Conservation (phyloP, 2,888 invertebrate genomes). For the Ptychoptera contaminata region DNA sequence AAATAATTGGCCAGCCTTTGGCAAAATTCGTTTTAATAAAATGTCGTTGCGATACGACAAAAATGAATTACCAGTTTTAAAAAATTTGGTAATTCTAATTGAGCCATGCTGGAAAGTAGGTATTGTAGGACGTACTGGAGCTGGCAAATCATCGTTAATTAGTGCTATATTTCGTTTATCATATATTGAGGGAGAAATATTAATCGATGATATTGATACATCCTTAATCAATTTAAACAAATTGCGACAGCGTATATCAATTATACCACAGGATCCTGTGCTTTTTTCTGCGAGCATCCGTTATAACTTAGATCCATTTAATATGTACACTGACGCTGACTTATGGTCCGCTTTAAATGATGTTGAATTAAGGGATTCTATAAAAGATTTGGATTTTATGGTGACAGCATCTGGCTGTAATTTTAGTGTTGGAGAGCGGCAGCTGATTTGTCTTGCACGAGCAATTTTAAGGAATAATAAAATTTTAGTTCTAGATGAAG, state of each 20-base stretch:
- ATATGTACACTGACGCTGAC: slow-evolving; percentile 23
- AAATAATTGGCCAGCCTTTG: slow-evolving; percentile 50
- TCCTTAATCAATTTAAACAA: slow-evolving; percentile 34
- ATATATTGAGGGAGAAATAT: slow-evolving; percentile 49
- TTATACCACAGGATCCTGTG: slow-evolving; percentile 41
- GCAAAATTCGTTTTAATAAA: slow-evolving; percentile 38
- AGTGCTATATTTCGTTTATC: slow-evolving; percentile 64
- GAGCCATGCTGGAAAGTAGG: slow-evolving; percentile 55
- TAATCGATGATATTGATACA: slow-evolving; percentile 56
- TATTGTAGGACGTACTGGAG: slow-evolving; percentile 71
- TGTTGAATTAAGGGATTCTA: slow-evolving; percentile 37
- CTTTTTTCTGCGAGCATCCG: slow-evolving; percentile 43
- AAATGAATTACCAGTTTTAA: slow-evolving; percentile 49
- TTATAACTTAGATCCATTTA: slow-evolving; percentile 46
- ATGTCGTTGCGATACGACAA: slow-evolving; percentile 43
- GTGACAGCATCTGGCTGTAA: slow-evolving; percentile 41
- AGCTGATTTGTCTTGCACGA: slow-evolving; percentile 48
- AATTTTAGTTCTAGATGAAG: slow-evolving; percentile 50
- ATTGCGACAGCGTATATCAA: slow-evolving; percentile 36
- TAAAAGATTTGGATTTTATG: slow-evolving; percentile 35
- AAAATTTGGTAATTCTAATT: slow-evolving; percentile 50
- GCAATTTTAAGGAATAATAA: slow-evolving; percentile 45
- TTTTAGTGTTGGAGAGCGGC: slow-evolving; percentile 29
- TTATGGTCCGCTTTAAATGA: slow-evolving; percentile 26
- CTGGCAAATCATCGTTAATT: slow-evolving; percentile 66